Evolutionary conservation across 2,113 vertebrate genomes (phyloP).

Genomic region (Saccopteryx leptura): DNA sequence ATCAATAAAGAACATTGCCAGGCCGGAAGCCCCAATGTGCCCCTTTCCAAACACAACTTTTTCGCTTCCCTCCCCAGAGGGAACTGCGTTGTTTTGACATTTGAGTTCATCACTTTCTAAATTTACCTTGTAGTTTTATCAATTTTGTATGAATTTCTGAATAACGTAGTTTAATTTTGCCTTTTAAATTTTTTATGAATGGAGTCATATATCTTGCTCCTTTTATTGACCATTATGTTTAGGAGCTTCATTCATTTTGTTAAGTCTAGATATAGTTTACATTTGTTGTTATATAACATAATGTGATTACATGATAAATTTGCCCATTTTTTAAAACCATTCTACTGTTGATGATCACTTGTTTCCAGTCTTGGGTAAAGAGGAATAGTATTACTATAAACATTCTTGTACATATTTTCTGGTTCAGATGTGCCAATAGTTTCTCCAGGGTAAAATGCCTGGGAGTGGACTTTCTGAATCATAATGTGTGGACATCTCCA

Average conservation of each 20-base stretch:
- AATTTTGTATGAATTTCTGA: background rate
- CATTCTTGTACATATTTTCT: background rate
- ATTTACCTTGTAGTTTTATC: background rate
- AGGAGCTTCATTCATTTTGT: background rate
- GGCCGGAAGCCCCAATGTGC: background rate
- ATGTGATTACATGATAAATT: background rate
- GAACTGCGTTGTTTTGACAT: slow-evolving; percentile 3
- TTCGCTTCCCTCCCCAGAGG: background rate
- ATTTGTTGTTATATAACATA: background rate
- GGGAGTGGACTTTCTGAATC: background rate
- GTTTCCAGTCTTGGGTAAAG: slow-evolving; percentile 34
- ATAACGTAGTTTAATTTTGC: background rate
- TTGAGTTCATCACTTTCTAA: background rate
- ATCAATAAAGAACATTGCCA: background rate
- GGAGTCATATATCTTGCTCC: background rate
- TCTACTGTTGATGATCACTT: background rate
- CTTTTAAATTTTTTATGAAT: slow-evolving; percentile 22
- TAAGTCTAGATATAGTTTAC: background rate
- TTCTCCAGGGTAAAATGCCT: background rate
- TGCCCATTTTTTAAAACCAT: background rate
- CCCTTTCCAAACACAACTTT: background rate
- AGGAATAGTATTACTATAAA: background rate
- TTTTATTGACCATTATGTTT: background rate
- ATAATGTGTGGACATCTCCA: background rate
- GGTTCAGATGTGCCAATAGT: background rate